Evolutionary conservation across 2,888 invertebrate species (phyloP).

Genomic region (Adelphocoris suturalis): DNA sequence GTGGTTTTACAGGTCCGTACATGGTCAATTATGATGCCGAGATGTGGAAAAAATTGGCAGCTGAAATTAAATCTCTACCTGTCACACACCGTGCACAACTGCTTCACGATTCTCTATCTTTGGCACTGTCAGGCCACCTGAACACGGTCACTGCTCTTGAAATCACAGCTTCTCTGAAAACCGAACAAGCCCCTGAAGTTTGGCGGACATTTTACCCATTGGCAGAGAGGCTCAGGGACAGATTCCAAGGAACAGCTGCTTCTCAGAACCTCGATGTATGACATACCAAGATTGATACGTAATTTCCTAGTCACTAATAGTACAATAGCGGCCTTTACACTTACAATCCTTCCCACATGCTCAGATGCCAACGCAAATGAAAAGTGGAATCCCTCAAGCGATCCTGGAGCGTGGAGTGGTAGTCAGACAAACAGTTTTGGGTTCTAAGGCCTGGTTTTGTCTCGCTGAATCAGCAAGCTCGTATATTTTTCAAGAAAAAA

Average conservation of each 20-base stretch:
- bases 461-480: too few species aligned
- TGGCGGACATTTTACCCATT: slow-evolving; percentile 93
- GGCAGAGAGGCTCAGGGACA: slow-evolving; percentile 88
- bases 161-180: slow-evolving; percentile 87
- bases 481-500: too few species aligned
- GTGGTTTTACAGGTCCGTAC: slow-evolving; percentile 83
- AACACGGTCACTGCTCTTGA: slow-evolving; percentile 88
- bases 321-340: too few species aligned
- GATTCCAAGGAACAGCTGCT: slow-evolving; percentile 83
- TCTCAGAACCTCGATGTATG: slow-evolving; percentile 87
- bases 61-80: slow-evolving; percentile 81
- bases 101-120: slow-evolving; percentile 88
- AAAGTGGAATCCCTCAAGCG: too few species aligned
- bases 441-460: too few species aligned
- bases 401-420: too few species aligned
- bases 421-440: too few species aligned
- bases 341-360: too few species aligned
- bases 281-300: too few species aligned
- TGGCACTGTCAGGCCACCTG: slow-evolving; percentile 88
- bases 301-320: too few species aligned
- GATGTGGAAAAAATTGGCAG: slow-evolving; percentile 88
- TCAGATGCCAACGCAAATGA: too few species aligned
- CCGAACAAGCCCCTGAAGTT: slow-evolving; percentile 87
- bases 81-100: slow-evolving; percentile 85
- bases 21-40: slow-evolving; percentile 89